A percentile compares a stretch with the other conserved stretches of the same genome.
Conservation (phyloP, 2,888 invertebrate genomes). For the Parnassius mnemosyne region DNA sequence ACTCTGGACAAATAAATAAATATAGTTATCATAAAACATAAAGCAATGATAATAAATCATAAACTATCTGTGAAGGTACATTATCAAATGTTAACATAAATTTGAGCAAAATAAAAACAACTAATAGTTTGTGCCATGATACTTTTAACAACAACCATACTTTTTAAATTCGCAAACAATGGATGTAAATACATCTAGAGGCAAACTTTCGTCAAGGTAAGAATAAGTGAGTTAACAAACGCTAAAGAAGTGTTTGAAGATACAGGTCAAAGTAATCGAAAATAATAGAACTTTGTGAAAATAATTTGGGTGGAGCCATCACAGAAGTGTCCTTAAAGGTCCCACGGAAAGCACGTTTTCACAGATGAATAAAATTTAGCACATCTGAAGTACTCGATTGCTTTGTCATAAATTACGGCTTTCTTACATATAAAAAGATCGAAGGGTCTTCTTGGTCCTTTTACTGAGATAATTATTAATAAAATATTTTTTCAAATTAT, state of each 20-base stretch:
- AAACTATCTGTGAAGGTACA: too few relatives aligned
- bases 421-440: background rate
- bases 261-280: constrained; percentile 19
- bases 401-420: constrained; percentile 23
- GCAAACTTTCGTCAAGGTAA: constrained; percentile 20
- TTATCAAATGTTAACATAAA: too few relatives aligned
- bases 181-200: constrained; percentile 12
- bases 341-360: constrained; percentile 17
- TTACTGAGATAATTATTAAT: background rate
- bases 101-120: too few relatives aligned
- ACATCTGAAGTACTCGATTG: constrained; percentile 19
- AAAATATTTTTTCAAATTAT: too few relatives aligned
- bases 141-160: too few relatives aligned
- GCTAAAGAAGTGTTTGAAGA: constrained; percentile 18
- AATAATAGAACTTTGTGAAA: constrained; percentile 24
- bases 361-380: constrained; percentile 26
- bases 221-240: constrained; percentile 11
- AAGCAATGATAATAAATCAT: too few relatives aligned
- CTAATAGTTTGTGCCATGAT: too few relatives aligned
- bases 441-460: constrained; percentile 9
- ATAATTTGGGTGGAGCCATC: constrained; percentile 20
- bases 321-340: constrained; percentile 19
- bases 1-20: too few relatives aligned
- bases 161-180: background rate
- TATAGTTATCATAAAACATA: too few relatives aligned